These are phyloP conservation scores for Chrysochloris asiatica DNA, from an alignment of 2,113 vertebrate genomes.

Conservation along the genomic window DNA sequence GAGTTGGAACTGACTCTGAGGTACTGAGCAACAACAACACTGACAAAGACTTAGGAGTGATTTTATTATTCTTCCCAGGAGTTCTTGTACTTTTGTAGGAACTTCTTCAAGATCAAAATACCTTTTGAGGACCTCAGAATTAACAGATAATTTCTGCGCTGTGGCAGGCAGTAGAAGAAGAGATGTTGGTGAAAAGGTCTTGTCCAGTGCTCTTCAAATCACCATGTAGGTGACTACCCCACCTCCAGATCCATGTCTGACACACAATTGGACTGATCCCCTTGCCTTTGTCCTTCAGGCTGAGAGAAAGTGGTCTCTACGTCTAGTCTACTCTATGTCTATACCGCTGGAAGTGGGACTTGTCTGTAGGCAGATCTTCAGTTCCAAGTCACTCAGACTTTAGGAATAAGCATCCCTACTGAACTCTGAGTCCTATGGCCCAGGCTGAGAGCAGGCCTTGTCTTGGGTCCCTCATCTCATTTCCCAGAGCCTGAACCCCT, in stretches of 20 bases:
- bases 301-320: neutral
- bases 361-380: no score
- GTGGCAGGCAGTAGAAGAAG: neutral
- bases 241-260: neutral
- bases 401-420: neutral
- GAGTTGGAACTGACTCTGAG: no score
- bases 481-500: neutral
- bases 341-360: neutral
- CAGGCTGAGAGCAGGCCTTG: neutral
- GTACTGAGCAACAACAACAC: no score
- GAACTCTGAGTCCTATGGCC: neutral
- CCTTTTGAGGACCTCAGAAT: neutral
- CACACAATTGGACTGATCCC: neutral
- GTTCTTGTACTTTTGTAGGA: neutral
- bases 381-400: neutral
- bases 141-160: neutral
- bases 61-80: neutral
- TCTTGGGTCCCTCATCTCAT: neutral
- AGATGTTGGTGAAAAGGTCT: neutral
- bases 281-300: no score
- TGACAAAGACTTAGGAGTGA: neutral
- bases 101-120: neutral
- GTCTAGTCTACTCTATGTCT: no score
- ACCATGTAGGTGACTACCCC: neutral
- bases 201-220: neutral